Base-by-base conservation (phyloP, 2,888 invertebrate genomes). In the Esperia sulphurella region DNA sequence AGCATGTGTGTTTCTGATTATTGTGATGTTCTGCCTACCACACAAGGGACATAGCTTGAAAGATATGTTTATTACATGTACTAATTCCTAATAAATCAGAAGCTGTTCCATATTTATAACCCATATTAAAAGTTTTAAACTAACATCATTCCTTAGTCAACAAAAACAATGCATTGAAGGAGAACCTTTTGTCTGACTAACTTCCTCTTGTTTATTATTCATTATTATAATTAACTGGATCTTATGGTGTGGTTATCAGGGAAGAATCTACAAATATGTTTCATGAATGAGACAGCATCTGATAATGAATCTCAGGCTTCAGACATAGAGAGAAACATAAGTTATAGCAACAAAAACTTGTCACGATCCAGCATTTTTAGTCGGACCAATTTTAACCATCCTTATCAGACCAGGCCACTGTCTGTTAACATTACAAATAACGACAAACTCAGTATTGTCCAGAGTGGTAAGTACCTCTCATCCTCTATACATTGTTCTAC, bases 261-360 rank as follows among this genome's bases (percentile, higher is more conserved):
- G 62, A 97, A 95, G 94, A 97, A 97, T 89, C 93, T 97, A 45
- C 97, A 97, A 91, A 97, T 98, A 70, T 97, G 97, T 91, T 97
- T 97, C 85, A 96, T 97, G 95, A 97, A 97, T 80, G 97, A 98
- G 80, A 95, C 95, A 48, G 94, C 94, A 52, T 95, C 95, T 45
- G 96, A 96, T 79, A 94, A 93, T 66, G 96, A 96, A 79, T 95
- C 95, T 63, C 94, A 94, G 58, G 91, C 91, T 56, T 94, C 94
- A 48, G 95, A 95, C 66, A 91, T 92, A 57, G 95, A 95, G 78
- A 91, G 68, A 71, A 86, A 73, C 69, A 59, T 73, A 53, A 79
- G 69, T 61, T 67, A 63, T 70, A 77, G 68, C 62, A 79, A 70
- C 67, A 86, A 82, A 73, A 83, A 75, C 68, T 71, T 82, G 57